Evolutionary conservation across 2,797 vertebrate species (phyloP).

Genomic region (Anabas testudineus): DNA sequence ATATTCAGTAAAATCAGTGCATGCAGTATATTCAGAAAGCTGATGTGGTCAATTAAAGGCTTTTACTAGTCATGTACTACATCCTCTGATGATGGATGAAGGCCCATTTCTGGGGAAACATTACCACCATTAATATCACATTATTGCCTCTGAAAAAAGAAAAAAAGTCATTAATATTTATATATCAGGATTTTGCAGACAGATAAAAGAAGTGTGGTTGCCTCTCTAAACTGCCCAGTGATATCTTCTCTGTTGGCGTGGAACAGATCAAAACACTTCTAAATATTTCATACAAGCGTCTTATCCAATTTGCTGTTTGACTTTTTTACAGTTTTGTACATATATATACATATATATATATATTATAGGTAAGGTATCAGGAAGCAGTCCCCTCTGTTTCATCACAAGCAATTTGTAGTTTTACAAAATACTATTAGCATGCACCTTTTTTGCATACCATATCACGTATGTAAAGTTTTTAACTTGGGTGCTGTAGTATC

Average conservation of each 20-base stretch:
- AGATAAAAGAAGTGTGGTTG: slow-evolving; percentile 21
- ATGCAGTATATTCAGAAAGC: neutral
- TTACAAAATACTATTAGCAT: neutral
- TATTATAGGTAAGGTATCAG: too few relatives aligned
- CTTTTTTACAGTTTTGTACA: neutral
- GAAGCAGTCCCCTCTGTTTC: too few relatives aligned
- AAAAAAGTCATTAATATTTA: slow-evolving; percentile 33
- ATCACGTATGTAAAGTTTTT: too few relatives aligned
- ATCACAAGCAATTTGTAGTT: too few relatives aligned
- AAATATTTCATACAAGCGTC: slow-evolving; percentile 9
- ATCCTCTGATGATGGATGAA: slow-evolving; percentile 33
- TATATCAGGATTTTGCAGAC: slow-evolving; percentile 6
- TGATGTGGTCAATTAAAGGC: slow-evolving; percentile 43
- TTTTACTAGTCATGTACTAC: slow-evolving; percentile 13
- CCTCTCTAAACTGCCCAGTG: slow-evolving; percentile 4
- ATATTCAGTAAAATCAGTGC: slow-evolving; percentile 13
- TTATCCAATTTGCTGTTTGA: neutral
- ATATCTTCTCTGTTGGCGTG: slow-evolving; percentile 13
- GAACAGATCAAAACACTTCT: slow-evolving; percentile 11
- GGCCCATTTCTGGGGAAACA: slow-evolving; percentile 8
- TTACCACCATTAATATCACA: slow-evolving; percentile 47
- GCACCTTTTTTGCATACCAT: too few relatives aligned
- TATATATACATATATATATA: too few relatives aligned
- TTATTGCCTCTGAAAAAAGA: slow-evolving; percentile 36
- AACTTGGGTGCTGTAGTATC: too few relatives aligned